These are phyloP conservation scores for Nettapus auritus DNA, from an alignment of 2,113 vertebrate species.

Conservation along the genomic window DNA sequence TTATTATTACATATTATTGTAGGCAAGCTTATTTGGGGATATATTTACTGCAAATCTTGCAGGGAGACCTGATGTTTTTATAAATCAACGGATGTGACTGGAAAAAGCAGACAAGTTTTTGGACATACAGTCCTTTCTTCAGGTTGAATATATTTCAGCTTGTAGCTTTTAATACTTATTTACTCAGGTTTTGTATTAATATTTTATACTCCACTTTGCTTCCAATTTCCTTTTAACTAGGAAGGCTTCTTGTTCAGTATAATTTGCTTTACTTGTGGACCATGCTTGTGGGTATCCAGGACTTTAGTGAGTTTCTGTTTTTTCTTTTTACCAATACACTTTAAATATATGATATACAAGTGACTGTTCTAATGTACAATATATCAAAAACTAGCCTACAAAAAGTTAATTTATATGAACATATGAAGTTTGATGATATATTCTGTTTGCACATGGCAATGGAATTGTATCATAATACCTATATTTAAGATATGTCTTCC, in stretches of 20 bases:
- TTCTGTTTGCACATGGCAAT: not conserved
- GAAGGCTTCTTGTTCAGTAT: not conserved
- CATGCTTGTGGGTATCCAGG: not conserved
- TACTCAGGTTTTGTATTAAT: not conserved
- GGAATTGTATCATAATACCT: not conserved
- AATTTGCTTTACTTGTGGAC: not conserved
- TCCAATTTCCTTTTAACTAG: slow-evolving; percentile 1
- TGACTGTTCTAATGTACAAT: not conserved
- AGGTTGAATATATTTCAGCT: not conserved
- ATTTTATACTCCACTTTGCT: slow-evolving; percentile 20
- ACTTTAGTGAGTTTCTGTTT: not conserved
- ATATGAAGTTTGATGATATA: not conserved
- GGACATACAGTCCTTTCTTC: not conserved
- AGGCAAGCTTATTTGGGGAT: not conserved
- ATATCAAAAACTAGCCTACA: not conserved
- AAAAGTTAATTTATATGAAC: not conserved
- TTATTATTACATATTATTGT: not conserved
- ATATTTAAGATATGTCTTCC: not conserved
- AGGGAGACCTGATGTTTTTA: not conserved
- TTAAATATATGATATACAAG: not conserved
- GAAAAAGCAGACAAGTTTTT: not conserved
- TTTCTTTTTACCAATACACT: not conserved
- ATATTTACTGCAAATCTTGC: not conserved
- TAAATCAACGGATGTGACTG: not conserved
- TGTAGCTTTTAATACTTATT: not conserved